These are phyloP conservation scores for Sebastes minor DNA, from an alignment of 2,797 vertebrate species.

Conservation along the genomic window DNA sequence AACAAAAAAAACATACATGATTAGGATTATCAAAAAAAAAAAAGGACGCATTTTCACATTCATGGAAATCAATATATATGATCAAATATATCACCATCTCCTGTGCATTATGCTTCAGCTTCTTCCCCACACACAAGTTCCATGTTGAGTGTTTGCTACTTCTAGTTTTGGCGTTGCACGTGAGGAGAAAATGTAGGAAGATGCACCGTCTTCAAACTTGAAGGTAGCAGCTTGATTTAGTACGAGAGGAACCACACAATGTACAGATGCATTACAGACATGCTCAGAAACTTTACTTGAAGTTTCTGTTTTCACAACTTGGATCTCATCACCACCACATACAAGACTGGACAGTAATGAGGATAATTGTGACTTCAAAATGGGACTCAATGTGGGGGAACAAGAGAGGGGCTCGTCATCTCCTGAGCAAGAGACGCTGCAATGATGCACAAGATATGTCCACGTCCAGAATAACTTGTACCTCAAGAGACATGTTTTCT, in stretches of 20 bases:
- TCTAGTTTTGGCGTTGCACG: conserved; percentile 31
- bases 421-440: conserved; percentile 26
- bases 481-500: background rate
- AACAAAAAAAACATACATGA: conserved; percentile 14
- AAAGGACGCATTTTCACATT: conserved; percentile 66
- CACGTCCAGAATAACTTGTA: conserved; percentile 13
- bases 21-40: conserved; percentile 25
- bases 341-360: conserved; percentile 1
- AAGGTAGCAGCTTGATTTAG: conserved; percentile 43
- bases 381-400: conserved; percentile 11
- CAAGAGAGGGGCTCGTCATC: conserved; percentile 25
- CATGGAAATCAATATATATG: conserved; percentile 43
- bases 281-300: conserved; percentile 30
- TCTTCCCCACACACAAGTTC: conserved; percentile 41
- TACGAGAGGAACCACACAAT: conserved; percentile 8
- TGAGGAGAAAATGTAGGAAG: conserved; percentile 6
- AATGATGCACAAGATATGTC: conserved; percentile 35
- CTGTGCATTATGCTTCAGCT: conserved; percentile 30
- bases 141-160: conserved; percentile 10
- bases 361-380: conserved; percentile 20
- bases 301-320: conserved; percentile 12
- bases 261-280: conserved; percentile 25
- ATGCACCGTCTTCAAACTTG: conserved; percentile 24
- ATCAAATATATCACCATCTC: conserved; percentile 37
- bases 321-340: background rate